These are phyloP conservation scores for Numenius phaeopus DNA, from an alignment of 2,797 vertebrate genomes.

Conservation along the genomic window DNA sequence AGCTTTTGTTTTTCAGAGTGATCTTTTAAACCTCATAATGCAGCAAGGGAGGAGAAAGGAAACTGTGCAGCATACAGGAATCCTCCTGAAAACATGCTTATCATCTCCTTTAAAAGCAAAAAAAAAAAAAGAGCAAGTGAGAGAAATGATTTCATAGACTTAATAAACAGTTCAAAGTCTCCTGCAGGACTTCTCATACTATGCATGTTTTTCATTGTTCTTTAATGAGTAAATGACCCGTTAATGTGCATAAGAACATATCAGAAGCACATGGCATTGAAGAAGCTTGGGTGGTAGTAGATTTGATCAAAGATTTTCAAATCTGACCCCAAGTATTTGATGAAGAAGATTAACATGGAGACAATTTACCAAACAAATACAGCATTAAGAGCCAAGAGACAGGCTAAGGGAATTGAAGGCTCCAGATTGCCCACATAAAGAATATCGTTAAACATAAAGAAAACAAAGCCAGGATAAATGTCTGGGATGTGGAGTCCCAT, in stretches of 20 bases:
- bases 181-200: constrained; percentile 61
- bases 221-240: constrained; percentile 81
- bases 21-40: background rate
- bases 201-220: constrained; percentile 77
- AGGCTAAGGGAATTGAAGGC: constrained; percentile 79
- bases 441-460: constrained; percentile 81
- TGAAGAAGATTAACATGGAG: constrained; percentile 84
- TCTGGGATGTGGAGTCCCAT: constrained; percentile 48
- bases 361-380: constrained; percentile 84
- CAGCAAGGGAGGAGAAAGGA: background rate
- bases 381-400: constrained; percentile 78
- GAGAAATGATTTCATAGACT: constrained; percentile 73
- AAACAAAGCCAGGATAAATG: constrained; percentile 78
- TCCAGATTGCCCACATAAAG: constrained; percentile 84
- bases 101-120: constrained; percentile 42
- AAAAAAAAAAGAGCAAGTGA: background rate
- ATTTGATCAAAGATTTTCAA: constrained; percentile 83
- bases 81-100: constrained; percentile 30
- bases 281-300: constrained; percentile 72
- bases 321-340: constrained; percentile 82
- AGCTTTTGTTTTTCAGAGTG: background rate
- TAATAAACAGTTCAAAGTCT: constrained; percentile 79
- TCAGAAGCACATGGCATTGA: constrained; percentile 82
- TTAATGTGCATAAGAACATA: constrained; percentile 71
- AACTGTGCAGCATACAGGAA: constrained; percentile 17